Evolutionary conservation across 2,888 invertebrate species (phyloP), one percentile per base, ranked within the genome.

Genomic region (Glyphotaelius pellucidus): DNA sequence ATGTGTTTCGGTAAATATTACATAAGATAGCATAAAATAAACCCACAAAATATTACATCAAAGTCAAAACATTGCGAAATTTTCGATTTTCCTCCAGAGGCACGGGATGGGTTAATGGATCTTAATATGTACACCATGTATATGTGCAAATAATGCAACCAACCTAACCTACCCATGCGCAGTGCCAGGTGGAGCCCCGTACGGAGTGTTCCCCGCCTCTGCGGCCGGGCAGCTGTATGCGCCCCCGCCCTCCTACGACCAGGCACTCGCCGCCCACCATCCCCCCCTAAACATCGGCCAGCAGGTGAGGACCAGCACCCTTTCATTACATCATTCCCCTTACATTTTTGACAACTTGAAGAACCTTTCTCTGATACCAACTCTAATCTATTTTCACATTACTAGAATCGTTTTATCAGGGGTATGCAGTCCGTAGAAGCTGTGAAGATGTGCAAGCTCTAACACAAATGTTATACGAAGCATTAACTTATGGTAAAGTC

Each of bases 161-260:
- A 19, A 19, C 5, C 52, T 52, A 5, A 19, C 4, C 7, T 67
- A 7, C 15, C 14, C 15, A 14, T 47, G 14, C 15, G 14, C 94
- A 96, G 97, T 97, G 94, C 97, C 97, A 91, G 96, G 97, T 84
- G 97, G 97, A 19, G 95, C 96, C 3, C 97, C 97, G 90, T 97
- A 97, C 94, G 97, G 97, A 91, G 95, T 96, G 93, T 96, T 96
- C 94, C 93, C 93, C 14, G 93, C 93, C 7, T 93, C 93, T 95
- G 96, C 7, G 95, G 96, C 4, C 3, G 94, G 96, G 94, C 97
- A 97, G 94, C 95, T 97, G 87, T 97, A 97, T 95, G 97, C 96
- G 95, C 96, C 97, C 19, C 97, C 97, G 93, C 97, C 97, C 91
- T 97, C 97, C 5, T 98, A 98, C 94, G 98, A 98, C 95, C 97